Evolutionary conservation across 2,797 vertebrate genomes (phyloP), one percentile per base, ranked within the genome.

Genomic region (Pipistrellus kuhlii): DNA sequence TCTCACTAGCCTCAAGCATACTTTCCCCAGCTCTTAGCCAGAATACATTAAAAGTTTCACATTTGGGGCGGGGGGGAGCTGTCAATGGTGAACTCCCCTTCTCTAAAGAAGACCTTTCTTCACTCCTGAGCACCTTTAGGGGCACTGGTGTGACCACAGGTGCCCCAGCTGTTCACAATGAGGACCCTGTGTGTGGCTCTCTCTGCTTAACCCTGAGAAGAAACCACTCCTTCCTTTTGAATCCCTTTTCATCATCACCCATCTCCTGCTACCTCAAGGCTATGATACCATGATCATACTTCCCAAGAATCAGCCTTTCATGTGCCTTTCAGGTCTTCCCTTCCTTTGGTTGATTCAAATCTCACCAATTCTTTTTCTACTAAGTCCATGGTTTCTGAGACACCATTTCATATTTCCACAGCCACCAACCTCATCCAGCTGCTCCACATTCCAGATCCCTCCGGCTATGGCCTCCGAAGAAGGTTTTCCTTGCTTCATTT

Each of bases 11-110:
- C 46, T 85, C 38, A 59, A 76, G 23, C 38, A 35, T 21, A 13
- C 64, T 82, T 75, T 55, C 6, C 35, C 27, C 64, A 85, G 32
- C 15, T 80, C 75, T 88, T n/a, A 59, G 77, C 87, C 92, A 90
- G 64, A 10, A 25, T 57, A 27, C 71, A 88, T 35, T 44, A 78
- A 59, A 81, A 68, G 51, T 18, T 68, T 84, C 27, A 0, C 30
- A 38, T 73, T 23, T 76, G 38, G 38, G 17, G 23, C 77, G 69
- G 35, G 17, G 23, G 82, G 69, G 35, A 15, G 5, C 18, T 91
- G 80, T 48, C n/a, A 51, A 8, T 44, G 44, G 32, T 25, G 68
- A 73, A 15, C 30, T 9, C 46, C 30, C 21, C 25, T 13, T 62
- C 25, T 48, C 55, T 1, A 6, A 55, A 9, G 72, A 72, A 66